Percentiles rank a stretch among this genome's conserved stretches.
These are phyloP conservation scores for Macquaria ambigua DNA, from an alignment of 2,113 vertebrate species.

Conservation along the genomic window DNA sequence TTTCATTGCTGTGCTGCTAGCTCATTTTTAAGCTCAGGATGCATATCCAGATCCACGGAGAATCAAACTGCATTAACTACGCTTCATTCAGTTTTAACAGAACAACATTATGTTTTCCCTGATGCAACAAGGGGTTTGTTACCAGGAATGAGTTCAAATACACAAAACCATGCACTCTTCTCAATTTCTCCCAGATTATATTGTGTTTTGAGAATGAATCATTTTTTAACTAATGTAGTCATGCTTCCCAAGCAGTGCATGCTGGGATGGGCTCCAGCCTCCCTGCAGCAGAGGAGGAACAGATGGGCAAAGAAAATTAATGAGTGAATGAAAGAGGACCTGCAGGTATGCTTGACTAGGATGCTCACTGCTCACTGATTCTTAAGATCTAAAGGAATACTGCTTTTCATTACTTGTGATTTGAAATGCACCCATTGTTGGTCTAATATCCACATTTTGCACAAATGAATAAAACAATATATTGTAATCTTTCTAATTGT, in stretches of 20 bases:
- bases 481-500: background rate
- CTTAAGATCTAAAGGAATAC: slow-evolving; percentile 16
- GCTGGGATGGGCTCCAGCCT: slow-evolving; percentile 35
- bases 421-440: background rate
- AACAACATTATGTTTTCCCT: slow-evolving; percentile 18
- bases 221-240: slow-evolving; percentile 17
- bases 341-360: slow-evolving; percentile 43
- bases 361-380: slow-evolving; percentile 22
- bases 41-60: slow-evolving; percentile 26
- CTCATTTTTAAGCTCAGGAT: slow-evolving; percentile 34
- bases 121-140: slow-evolving; percentile 10
- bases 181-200: slow-evolving; percentile 5
- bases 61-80: slow-evolving; percentile 35
- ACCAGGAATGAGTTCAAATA: background rate
- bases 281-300: slow-evolving; percentile 36
- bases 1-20: slow-evolving; percentile 37
- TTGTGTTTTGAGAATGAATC: slow-evolving; percentile 10
- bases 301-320: slow-evolving; percentile 71
- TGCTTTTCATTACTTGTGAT: background rate
- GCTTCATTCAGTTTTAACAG: slow-evolving; percentile 13
- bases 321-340: slow-evolving; percentile 55
- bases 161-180: background rate
- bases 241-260: slow-evolving; percentile 29
- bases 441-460: background rate
- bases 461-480: background rate